A percentile compares a stretch with the other conserved stretches of the same genome.
Conservation (phyloP, 2,113 vertebrate species). For the Melospiza melodia region DNA sequence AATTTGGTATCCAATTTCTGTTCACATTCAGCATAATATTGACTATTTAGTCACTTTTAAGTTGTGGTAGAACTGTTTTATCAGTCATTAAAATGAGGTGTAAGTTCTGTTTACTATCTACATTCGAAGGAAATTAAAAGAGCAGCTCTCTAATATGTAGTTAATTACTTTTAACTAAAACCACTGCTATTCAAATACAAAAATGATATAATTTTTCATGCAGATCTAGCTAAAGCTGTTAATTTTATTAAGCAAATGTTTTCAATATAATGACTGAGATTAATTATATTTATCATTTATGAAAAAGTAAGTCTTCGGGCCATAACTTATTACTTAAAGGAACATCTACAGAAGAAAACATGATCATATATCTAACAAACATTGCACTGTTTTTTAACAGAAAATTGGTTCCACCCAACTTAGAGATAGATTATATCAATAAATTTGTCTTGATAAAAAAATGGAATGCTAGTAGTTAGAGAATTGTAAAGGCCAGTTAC, state of each 20-base stretch:
- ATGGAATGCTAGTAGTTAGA: not conserved
- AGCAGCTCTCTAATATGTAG: not conserved
- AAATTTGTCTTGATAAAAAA: not conserved
- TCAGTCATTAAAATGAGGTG: not conserved
- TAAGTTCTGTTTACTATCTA: not conserved
- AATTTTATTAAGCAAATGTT: not conserved
- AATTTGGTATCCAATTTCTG: constrained; percentile 9
- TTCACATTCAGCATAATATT: not conserved
- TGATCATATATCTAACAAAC: not conserved
- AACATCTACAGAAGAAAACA: not conserved
- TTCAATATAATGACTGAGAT: not conserved
- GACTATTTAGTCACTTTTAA: not conserved
- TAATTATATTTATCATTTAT: not conserved
- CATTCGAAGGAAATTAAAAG: not conserved
- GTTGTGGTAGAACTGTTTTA: not conserved
- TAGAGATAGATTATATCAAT: not conserved
- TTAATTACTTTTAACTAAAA: constrained; percentile 9
- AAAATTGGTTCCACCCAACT: not conserved
- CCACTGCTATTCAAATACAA: not conserved
- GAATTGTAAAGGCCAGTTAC: not conserved
- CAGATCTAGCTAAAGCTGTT: not conserved
- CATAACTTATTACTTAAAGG: not conserved
- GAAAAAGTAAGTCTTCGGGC: not conserved
- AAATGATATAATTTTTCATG: not conserved
- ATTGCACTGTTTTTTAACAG: not conserved